Conservation (phyloP, 2,888 invertebrate genomes). For the Sepiola atlantica region DNA sequence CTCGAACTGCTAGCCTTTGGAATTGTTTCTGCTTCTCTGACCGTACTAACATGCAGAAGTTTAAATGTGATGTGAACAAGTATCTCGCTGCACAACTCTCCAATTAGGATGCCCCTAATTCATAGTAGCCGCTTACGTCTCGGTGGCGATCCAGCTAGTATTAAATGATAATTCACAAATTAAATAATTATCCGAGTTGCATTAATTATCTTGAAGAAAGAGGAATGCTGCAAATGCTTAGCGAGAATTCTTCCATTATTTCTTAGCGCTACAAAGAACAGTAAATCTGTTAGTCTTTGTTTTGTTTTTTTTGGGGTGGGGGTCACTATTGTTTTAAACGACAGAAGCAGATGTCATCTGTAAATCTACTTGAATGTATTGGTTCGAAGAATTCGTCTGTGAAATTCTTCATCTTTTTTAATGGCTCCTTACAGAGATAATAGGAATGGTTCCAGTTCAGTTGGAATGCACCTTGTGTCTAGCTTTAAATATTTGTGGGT, state of each 20-base stretch:
- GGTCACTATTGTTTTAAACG: neutral
- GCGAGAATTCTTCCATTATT: neutral
- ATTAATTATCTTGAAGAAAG: neutral
- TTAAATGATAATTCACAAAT: neutral
- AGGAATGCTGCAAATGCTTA: neutral
- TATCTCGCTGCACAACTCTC: too few relatives aligned
- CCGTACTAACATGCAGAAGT: too few relatives aligned
- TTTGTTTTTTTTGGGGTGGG: neutral
- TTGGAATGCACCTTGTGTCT: neutral
- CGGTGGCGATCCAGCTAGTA: too few relatives aligned
- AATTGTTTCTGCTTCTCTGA: too few relatives aligned
- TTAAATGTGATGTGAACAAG: too few relatives aligned
- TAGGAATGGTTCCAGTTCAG: neutral
- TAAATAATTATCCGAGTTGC: neutral
- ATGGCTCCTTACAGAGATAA: neutral
- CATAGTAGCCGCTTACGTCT: too few relatives aligned
- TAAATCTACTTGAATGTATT: neutral
- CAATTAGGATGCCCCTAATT: too few relatives aligned
- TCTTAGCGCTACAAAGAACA: neutral
- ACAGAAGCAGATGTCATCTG: neutral
- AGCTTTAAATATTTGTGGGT: neutral
- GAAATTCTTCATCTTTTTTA: neutral
- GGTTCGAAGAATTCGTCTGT: neutral
- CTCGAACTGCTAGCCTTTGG: too few relatives aligned
- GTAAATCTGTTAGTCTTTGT: neutral